Base-by-base conservation (phyloP, 2,888 invertebrate species). In the Hylaea fasciaria region DNA sequence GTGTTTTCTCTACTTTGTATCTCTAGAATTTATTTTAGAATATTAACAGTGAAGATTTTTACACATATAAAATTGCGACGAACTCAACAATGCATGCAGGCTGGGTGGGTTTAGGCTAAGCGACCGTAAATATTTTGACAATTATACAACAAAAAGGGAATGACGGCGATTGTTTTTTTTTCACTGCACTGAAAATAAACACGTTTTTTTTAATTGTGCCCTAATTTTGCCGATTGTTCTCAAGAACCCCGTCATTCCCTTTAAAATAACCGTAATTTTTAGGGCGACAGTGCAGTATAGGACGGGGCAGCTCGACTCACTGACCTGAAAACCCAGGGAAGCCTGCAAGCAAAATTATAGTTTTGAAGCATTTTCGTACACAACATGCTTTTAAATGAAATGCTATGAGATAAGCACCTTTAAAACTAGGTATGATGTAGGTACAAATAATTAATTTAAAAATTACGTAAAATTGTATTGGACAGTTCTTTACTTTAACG, bases 321-420 rank as follows among this genome's bases (percentile, higher is more conserved):
- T 92, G 80, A 92, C 92, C 92, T 91, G 92, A 92, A 86, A 92
- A 92, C 79, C 92, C 92, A 77, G 92, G 92, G 76, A 92, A 92
- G 81, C 92, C 92, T 93, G 92, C 69, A 92, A 92, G 84, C 83
- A 89, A 86, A 90, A 87, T 75, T 70, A 77, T 78, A 77, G 70
- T 72, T 77, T 66, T 86, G 78, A 83, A 78, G 81, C 79, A 76
- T 81, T 74, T 76, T 78, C 75, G n/a, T 50, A 45, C 44, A 37
- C 51, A 61, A 61, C 63, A 64, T 60, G 65, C 67, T 51, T 45
- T 46, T 13, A 53, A 49, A 45, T 49, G 22, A 53, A 45, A 44
- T 16, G n/a, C n/a, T n/a, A n/a, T n/a, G 9, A 43, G 53, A 51
- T 7, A 53, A 57, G 44, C 51, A 22, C 17, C 17, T 35, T 32